Evolutionary conservation across 2,113 vertebrate genomes (phyloP), one percentile per base, ranked within the genome.

Genomic region (Cricetomys ansorgei): DNA sequence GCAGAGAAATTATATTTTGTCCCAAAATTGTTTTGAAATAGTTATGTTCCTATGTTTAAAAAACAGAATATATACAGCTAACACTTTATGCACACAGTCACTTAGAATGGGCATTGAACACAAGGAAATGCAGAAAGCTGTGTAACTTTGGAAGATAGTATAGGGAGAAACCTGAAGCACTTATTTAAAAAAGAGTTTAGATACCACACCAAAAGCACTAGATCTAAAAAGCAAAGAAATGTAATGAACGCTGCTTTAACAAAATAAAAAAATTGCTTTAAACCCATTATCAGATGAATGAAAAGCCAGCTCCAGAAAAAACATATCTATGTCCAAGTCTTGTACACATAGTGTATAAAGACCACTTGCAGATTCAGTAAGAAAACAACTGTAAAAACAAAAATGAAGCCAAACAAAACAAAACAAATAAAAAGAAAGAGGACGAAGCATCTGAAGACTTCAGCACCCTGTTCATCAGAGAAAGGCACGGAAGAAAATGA

Each of bases 241-340:
- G 75, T 80, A 16, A 88, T 92, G 40, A 92, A 57, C 3, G 70
- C 3, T 53, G 77, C 6, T 76, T 76, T 2, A 91, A 80, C 3
- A 75, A 50, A 91, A 81, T 73, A 50, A 75, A 94, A 92, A 83
- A 84, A 57, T 57, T 55, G 25, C 87, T 88, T 31, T 81, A 70
- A 65, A 87, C 17, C 34, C 70, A 50, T 27, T 75, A 21, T 89
- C 85, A 81, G 48, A 40, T 48, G 19, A 53, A 92, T 53, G 21
- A 91, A 62, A 96, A 87, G 23, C 4, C 76, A 57, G 37, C 81
- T 37, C 48, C 7, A 73, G 11, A 29, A 90, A 90, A 65, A 81
- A 48, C 31, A 45, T 65, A 85, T 0, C 13, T 70, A 75, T 93
- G 40, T 45, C 40, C 15, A 86, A 88, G 17, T 72, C n/a, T 92